A percentile compares a stretch with the other conserved stretches of the same genome.
Conservation (phyloP, 2,888 invertebrate genomes). For the Synergus umbraculus region DNA sequence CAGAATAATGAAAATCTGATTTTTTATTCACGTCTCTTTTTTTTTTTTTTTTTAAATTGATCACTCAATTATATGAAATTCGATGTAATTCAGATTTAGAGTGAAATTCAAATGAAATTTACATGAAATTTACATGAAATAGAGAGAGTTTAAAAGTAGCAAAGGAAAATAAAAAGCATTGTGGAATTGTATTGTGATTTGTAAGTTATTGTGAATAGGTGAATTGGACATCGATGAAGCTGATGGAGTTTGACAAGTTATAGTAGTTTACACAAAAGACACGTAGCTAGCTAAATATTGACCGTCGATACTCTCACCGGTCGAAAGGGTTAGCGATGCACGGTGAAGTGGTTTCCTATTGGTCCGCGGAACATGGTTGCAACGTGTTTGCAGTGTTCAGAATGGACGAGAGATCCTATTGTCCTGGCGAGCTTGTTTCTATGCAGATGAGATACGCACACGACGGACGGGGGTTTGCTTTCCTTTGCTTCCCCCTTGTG, state of each 20-base stretch:
- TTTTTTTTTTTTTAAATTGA: neutral
- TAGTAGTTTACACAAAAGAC: conserved; percentile 40
- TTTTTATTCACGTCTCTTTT: neutral
- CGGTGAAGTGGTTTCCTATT: conserved; percentile 67
- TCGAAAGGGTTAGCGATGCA: conserved; percentile 71
- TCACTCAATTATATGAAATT: neutral
- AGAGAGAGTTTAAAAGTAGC: neutral
- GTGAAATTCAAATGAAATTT: too few relatives aligned
- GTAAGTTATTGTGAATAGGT: neutral
- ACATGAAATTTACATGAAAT: neutral
- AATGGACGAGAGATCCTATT: conserved; percentile 73
- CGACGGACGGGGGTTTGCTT: conserved; percentile 58
- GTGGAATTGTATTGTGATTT: neutral
- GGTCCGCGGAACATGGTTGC: conserved; percentile 69
- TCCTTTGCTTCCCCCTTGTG: conserved; percentile 55
- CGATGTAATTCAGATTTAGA: neutral
- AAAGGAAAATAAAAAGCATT: neutral
- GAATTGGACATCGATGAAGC: neutral
- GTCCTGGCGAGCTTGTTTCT: conserved; percentile 75
- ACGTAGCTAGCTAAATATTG: conserved; percentile 44
- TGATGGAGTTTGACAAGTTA: conserved; percentile 33
- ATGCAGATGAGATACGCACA: conserved; percentile 75
- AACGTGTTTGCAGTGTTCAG: conserved; percentile 72
- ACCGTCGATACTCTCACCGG: conserved; percentile 53
- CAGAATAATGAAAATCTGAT: neutral